These are phyloP conservation scores for Sitophilus oryzae DNA, from an alignment of 1,140 invertebrate genomes.

Conservation along the genomic window DNA sequence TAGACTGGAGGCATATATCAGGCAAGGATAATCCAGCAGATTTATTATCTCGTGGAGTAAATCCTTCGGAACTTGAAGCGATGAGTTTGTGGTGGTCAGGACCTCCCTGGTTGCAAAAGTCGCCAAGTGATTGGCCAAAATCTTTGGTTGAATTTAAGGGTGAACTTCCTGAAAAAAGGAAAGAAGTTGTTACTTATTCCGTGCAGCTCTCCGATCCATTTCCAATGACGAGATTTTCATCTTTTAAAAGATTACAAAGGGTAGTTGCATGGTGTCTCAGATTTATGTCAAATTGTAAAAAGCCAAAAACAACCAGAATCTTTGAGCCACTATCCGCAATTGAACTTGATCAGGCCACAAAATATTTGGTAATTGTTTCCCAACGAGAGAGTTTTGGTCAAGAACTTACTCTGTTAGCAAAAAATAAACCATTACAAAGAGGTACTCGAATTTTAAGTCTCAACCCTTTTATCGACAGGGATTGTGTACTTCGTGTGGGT, in stretches of 20 bases:
- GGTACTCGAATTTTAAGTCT: too few relatives aligned
- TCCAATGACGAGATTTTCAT: neutral
- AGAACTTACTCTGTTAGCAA: too few relatives aligned
- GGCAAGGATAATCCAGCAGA: conserved; percentile 21
- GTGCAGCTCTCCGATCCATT: too few relatives aligned
- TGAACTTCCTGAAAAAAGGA: neutral
- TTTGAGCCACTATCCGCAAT: too few relatives aligned
- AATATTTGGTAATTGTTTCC: too few relatives aligned
- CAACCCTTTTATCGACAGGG: neutral
- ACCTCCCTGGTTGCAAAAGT: neutral
- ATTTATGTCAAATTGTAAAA: neutral
- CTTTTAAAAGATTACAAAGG: neutral
- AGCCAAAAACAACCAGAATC: neutral
- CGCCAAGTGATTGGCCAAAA: neutral
- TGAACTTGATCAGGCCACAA: too few relatives aligned
- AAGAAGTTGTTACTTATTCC: neutral
- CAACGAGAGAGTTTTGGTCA: too few relatives aligned
- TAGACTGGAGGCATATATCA: conserved; percentile 13
- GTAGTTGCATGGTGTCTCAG: too few relatives aligned
- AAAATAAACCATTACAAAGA: too few relatives aligned
- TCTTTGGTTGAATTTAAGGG: neutral
- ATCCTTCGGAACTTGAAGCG: conserved; percentile 21
- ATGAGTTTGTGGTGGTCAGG: conserved; percentile 36
- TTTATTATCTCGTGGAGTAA: conserved; percentile 29
- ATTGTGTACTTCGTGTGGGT: neutral